Base-by-base conservation (phyloP, 2,113 vertebrate species). In the Salvelinus alpinus region DNA sequence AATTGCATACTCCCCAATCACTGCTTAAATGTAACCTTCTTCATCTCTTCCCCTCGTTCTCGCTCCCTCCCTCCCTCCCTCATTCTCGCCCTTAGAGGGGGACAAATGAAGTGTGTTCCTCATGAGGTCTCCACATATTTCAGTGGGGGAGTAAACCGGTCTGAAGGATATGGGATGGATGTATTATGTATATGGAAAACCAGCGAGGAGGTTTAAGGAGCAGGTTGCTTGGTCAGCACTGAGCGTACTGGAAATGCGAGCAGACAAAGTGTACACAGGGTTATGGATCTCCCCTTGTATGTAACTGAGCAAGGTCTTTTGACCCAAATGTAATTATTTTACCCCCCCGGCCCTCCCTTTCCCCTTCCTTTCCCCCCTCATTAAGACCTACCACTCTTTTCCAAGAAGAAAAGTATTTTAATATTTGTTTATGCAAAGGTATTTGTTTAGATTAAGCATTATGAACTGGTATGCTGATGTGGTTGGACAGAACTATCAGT, bases 1-100 rank as follows among this genome's bases (percentile, higher is more conserved):
- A 92, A 93, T 90, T 91, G 93, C 88, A 88, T 68, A 80, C 86
- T 77, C 87, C 73, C 85, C 90, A 91, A 91, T 92, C 89, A 91
- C 82, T 78, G 80, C 80, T 88, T 90, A 90, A 92, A 84, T 90
- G 83, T 89, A 88, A 91, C 92, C 86, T 89, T 87, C 81, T 84
- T 74, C 71, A 69, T 78, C 73, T 31, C 69, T 38, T 12, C 16
- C 78, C 79, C 78, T 71, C 34, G 27, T 25, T 48, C 59, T 74
- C 20, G 1, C 34, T 34, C 31, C 1, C 31, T 34, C 31, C 14
- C 4, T 73, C 34, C 59, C 76, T 27, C 31, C 72, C 47, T 59
- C 20, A 64, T 44, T 71, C 75, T 44, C 68, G 14, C 75, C 34
- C 12, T 76, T 44, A 60, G 34, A 9, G 78, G 79, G 72, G 79